Percentiles rank a stretch among this genome's conserved stretches.
Conservation (phyloP, 2,888 invertebrate genomes). For the Acleris holmiana region DNA sequence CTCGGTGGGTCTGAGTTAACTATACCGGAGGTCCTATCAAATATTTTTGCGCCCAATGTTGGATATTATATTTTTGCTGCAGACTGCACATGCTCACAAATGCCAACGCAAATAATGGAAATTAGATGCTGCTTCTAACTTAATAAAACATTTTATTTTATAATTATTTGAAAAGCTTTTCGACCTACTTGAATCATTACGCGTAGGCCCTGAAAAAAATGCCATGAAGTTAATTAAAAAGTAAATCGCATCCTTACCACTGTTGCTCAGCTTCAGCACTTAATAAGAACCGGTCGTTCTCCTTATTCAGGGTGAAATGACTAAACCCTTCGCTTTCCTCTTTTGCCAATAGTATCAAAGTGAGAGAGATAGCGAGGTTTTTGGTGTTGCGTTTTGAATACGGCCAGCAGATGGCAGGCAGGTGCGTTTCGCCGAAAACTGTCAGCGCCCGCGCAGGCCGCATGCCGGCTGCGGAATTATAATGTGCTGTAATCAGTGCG, state of each 20-base stretch:
- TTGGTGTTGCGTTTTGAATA: constrained; percentile 38
- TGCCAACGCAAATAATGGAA: too few relatives aligned
- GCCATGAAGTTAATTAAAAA: constrained; percentile 8
- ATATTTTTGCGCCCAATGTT: too few relatives aligned
- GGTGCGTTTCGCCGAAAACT: constrained; percentile 64
- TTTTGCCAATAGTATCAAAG: not conserved
- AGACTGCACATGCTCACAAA: too few relatives aligned
- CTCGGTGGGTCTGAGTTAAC: too few relatives aligned
- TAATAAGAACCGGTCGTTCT: constrained; percentile 13
- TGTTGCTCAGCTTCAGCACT: constrained; percentile 9
- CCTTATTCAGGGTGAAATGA: constrained; percentile 16
- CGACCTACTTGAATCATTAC: constrained; percentile 5
- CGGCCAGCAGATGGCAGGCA: constrained; percentile 55
- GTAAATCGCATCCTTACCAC: constrained; percentile 18
- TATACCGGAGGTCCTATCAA: too few relatives aligned
- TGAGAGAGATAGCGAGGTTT: constrained; percentile 2
- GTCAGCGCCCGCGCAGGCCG: constrained; percentile 36
- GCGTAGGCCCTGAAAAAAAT: constrained; percentile 16
- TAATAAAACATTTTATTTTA: not conserved
- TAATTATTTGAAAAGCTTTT: not conserved
- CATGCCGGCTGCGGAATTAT: constrained; percentile 34
- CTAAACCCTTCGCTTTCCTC: constrained; percentile 5
- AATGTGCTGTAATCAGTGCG: constrained; percentile 33
- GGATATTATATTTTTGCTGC: too few relatives aligned
- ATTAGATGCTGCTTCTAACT: too few relatives aligned